Evolutionary conservation across 2,888 invertebrate genomes (phyloP).

Genomic region (Thecocarcelia acutangulata): DNA sequence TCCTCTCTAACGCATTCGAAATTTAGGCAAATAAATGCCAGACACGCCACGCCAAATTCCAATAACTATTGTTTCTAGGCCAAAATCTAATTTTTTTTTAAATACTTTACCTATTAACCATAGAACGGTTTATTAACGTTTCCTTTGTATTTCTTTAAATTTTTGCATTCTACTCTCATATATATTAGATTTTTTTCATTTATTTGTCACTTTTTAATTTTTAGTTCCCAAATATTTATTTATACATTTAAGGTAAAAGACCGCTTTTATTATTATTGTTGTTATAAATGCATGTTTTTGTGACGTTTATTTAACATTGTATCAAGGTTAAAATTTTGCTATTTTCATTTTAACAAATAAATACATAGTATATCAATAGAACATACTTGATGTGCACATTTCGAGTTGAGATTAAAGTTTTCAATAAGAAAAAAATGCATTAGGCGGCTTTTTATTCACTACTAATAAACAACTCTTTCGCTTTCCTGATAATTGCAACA

Average conservation of each 20-base stretch:
- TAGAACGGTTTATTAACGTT: not conserved
- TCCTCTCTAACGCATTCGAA: conserved; percentile 8
- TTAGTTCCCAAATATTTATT: conserved; percentile 49
- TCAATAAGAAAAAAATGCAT: conserved; percentile 41
- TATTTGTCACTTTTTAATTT: conserved; percentile 60
- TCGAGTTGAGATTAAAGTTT: conserved; percentile 35
- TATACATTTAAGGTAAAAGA: conserved; percentile 68
- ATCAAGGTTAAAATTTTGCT: conserved; percentile 55
- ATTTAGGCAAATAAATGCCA: conserved; percentile 48
- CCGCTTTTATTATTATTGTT: conserved; percentile 62
- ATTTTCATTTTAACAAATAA: conserved; percentile 17
- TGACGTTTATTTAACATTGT: conserved; percentile 62
- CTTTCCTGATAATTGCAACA: conserved; percentile 10
- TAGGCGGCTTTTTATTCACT: conserved; percentile 50
- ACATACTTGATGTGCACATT: conserved; percentile 35
- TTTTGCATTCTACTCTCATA: not conserved
- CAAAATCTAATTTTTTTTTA: conserved; percentile 10
- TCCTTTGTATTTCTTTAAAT: conserved; percentile 17
- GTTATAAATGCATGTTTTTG: conserved; percentile 56
- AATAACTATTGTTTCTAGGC: conserved; percentile 55
- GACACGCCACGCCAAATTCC: conserved; percentile 62
- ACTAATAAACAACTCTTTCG: not conserved
- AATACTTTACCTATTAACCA: conserved; percentile 12
- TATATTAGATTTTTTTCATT: conserved; percentile 16
- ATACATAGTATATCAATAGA: conserved; percentile 5